Conservation (phyloP, 2,888 invertebrate species). For the Lobophora halterata region DNA sequence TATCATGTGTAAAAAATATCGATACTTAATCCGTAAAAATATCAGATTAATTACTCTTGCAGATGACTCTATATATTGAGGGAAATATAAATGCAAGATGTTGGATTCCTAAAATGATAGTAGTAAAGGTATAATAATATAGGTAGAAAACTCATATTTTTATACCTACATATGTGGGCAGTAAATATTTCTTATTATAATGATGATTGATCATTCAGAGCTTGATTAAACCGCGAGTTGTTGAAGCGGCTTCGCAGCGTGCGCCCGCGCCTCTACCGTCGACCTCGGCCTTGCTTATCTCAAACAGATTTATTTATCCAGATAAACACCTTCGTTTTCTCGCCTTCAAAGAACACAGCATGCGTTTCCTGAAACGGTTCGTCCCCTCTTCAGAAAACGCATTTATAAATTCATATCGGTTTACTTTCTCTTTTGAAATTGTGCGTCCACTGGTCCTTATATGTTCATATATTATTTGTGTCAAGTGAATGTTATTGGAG, state of each 20-base stretch:
- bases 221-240: constrained; percentile 19
- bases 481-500: constrained; percentile 9
- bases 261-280: constrained; percentile 29
- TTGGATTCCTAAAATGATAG: no score
- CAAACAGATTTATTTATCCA: constrained; percentile 50
- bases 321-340: constrained; percentile 35
- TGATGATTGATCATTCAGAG: constrained; percentile 36
- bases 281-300: constrained; percentile 65
- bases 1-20: no score
- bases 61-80: no score
- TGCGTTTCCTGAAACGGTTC: not conserved
- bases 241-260: constrained; percentile 33
- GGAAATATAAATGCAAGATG: no score
- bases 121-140: constrained; percentile 1
- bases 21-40: no score
- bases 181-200: constrained; percentile 15
- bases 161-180: no score
- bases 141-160: no score
- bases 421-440: constrained; percentile 2
- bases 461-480: constrained; percentile 7
- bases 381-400: not conserved
- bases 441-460: constrained; percentile 1
- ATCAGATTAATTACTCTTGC: no score
- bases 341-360: constrained; percentile 18
- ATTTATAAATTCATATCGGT: not conserved